Conservation (phyloP, 2,797 vertebrate genomes). For the Girardinus metallicus region DNA sequence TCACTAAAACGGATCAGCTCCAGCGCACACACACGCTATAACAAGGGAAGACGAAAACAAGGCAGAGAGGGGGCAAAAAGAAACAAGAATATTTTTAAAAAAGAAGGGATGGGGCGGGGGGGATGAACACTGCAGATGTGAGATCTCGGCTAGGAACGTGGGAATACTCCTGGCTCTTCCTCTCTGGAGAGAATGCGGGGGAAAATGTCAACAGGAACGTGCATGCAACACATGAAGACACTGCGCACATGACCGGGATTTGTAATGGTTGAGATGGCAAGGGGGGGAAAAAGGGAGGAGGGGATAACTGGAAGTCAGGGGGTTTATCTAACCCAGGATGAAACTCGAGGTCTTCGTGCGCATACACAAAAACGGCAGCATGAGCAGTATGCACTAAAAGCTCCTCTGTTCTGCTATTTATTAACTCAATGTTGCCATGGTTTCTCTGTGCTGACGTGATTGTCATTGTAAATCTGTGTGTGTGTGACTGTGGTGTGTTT, state of each 20-base stretch:
- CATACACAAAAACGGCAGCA: constrained; percentile 42
- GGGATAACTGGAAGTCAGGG: constrained; percentile 43
- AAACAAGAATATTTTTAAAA: not conserved
- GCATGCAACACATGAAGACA: constrained; percentile 18
- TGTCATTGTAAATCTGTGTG: constrained; percentile 60
- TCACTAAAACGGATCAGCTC: constrained; percentile 53
- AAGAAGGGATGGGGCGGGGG: constrained; percentile 47
- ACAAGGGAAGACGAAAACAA: constrained; percentile 41
- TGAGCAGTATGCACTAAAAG: constrained; percentile 48
- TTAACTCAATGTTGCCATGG: constrained; percentile 75
- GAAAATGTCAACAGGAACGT: constrained; percentile 72
- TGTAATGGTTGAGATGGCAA: constrained; percentile 28
- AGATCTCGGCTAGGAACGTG: constrained; percentile 67
- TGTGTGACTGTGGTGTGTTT: constrained; percentile 27
- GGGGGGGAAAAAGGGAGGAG: constrained; percentile 19
- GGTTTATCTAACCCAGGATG: constrained; percentile 68
- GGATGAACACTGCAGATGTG: constrained; percentile 62
- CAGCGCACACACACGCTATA: constrained; percentile 46
- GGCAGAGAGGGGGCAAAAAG: constrained; percentile 17
- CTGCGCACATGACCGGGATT: constrained; percentile 45
- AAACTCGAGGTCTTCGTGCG: constrained; percentile 61
- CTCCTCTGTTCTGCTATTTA: constrained; percentile 68
- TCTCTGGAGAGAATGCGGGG: constrained; percentile 59
- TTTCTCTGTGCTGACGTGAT: constrained; percentile 63
- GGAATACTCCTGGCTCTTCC: constrained; percentile 70